Evolutionary conservation across 1,140 invertebrate genomes (phyloP).

Genomic region (Heliconius congener): DNA sequence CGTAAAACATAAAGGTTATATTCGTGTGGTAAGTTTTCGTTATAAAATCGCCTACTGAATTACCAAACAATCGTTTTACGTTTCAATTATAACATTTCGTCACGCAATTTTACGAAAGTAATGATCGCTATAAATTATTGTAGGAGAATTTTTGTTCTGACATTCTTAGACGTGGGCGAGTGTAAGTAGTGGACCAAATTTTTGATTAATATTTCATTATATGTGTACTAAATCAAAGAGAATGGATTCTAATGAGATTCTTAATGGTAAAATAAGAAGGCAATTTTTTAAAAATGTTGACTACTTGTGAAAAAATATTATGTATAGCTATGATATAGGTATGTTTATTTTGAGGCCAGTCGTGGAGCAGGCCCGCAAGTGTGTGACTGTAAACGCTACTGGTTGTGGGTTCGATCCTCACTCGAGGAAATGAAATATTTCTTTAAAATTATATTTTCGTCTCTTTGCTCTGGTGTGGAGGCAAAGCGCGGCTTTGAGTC

Average conservation of each 20-base stretch:
- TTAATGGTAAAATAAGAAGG: background rate
- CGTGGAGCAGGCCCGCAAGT: too few species aligned
- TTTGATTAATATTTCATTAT: background rate
- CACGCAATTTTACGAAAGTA: conserved; percentile 43
- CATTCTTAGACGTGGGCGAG: conserved; percentile 15
- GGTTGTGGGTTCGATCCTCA: too few species aligned
- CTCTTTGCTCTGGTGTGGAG: too few species aligned
- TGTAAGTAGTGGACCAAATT: background rate
- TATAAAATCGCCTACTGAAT: conserved; percentile 25
- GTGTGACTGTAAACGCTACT: too few species aligned
- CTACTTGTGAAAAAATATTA: too few species aligned
- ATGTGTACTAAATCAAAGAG: background rate
- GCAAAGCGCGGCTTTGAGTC: too few species aligned
- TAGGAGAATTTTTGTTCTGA: conserved; percentile 29
- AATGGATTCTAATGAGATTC: background rate
- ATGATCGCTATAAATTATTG: conserved; percentile 35
- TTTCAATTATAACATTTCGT: conserved; percentile 44
- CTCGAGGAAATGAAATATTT: too few species aligned
- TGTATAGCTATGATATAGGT: too few species aligned
- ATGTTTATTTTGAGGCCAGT: too few species aligned
- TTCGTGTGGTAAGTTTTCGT: background rate
- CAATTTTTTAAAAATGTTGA: background rate
- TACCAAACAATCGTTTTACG: conserved; percentile 33
- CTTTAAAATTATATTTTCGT: too few species aligned
- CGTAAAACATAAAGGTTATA: background rate